A percentile compares a stretch with the other conserved stretches of the same genome.
phyloP scores from a whole-genome alignment of 2,797 vertebrate genomes.

The Pangasius mekongensis region DNA sequence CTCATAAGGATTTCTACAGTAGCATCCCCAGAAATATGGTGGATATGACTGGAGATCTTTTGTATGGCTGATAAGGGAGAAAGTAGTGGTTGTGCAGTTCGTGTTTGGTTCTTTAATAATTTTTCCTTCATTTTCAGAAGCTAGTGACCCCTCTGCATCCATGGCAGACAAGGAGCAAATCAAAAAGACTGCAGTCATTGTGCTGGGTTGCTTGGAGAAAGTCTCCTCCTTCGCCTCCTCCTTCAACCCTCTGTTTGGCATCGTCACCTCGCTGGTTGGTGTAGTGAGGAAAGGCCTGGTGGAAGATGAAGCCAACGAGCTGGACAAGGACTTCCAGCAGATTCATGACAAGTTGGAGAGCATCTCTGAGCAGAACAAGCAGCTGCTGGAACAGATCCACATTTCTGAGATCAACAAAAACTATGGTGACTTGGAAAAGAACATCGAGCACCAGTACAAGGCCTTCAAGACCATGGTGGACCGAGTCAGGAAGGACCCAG shows the following conservation, averaged over 20 bases:
- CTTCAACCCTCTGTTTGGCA: constrained; percentile 77
- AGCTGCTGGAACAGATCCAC: constrained; percentile 72
- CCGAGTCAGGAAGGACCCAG: constrained; percentile 68
- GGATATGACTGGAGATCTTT: neutral
- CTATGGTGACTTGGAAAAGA: constrained; percentile 75
- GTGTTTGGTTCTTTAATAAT: neutral
- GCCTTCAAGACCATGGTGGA: constrained; percentile 75
- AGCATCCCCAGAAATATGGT: neutral
- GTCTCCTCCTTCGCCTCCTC: constrained; percentile 76
- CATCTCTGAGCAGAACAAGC: constrained; percentile 75
- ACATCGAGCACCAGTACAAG: constrained; percentile 77
- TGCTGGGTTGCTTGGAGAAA: constrained; percentile 26
- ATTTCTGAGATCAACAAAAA: constrained; percentile 75
- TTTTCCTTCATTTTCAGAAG: neutral
- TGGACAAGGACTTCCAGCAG: constrained; percentile 71
- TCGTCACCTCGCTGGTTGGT: constrained; percentile 75
- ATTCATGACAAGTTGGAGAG: constrained; percentile 71
- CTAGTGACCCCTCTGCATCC: constrained; percentile 29
- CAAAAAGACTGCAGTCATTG: constrained; percentile 67
- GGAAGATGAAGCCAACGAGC: constrained; percentile 62
- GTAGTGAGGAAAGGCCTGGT: constrained; percentile 73
- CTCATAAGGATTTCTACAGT: neutral
- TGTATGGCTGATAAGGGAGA: neutral
- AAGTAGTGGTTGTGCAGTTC: neutral
- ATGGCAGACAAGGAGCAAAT: constrained; percentile 74